Conservation (phyloP, 2,113 vertebrate genomes). For the Polypterus bichir region DNA sequence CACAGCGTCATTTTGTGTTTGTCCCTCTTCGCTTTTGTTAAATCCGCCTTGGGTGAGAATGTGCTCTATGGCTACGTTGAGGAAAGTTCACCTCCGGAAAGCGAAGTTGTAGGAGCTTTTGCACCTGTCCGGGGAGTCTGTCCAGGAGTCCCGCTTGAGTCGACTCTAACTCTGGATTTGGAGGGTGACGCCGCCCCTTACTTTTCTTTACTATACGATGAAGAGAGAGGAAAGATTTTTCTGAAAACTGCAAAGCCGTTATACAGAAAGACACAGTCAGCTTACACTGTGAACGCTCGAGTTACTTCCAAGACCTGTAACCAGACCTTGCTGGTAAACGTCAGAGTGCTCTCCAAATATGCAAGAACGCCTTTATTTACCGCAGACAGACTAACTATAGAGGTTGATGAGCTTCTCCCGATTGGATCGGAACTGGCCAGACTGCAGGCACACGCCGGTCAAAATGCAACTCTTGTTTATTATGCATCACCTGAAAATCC, state of each 20-base stretch:
- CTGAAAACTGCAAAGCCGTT: conserved; percentile 43
- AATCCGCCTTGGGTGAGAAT: too few relatives aligned
- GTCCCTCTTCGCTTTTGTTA: too few relatives aligned
- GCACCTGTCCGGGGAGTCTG: conserved; percentile 28
- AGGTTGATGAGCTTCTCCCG: conserved; percentile 38
- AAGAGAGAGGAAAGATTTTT: conserved; percentile 21
- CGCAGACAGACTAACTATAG: conserved; percentile 21
- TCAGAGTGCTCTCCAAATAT: conserved; percentile 49
- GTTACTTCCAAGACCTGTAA: conserved; percentile 23
- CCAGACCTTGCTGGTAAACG: conserved; percentile 27
- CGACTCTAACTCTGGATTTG: conserved; percentile 19
- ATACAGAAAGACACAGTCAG: conserved; percentile 46
- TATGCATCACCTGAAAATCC: conserved; percentile 32
- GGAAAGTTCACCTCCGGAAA: conserved; percentile 42
- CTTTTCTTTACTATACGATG: conserved; percentile 31
- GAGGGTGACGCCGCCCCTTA: conserved; percentile 35
- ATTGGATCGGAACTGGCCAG: conserved; percentile 40
- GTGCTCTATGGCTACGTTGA: conserved; percentile 33
- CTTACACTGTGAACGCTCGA: conserved; percentile 37
- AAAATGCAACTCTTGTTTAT: conserved; percentile 42
- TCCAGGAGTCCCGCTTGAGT: conserved; percentile 11
- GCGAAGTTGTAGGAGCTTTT: conserved; percentile 34
- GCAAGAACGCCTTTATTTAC: conserved; percentile 46
- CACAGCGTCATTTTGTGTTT: too few relatives aligned
- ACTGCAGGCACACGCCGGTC: conserved; percentile 41